A percentile compares a stretch with the other conserved stretches of the same genome.
phyloP scores from a whole-genome alignment of 2,888 invertebrate species.

The Hirtodrosophila alboralis region DNA sequence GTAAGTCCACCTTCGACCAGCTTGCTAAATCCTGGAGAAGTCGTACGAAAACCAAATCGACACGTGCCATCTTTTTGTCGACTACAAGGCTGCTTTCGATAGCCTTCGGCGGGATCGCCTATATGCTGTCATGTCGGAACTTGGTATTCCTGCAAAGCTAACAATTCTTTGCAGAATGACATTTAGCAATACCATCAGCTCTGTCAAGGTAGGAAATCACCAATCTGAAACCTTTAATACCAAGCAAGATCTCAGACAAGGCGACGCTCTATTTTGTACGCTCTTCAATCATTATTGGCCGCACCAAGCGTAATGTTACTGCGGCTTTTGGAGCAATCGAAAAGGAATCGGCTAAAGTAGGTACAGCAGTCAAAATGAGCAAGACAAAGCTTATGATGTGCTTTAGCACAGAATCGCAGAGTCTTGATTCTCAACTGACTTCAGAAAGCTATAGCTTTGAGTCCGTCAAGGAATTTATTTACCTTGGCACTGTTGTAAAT shows the following conservation, averaged over 20 bases:
- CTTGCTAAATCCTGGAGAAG: no score
- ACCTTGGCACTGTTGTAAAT: conserved; percentile 1
- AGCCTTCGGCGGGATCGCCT: conserved; percentile 19
- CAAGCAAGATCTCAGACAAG: conserved; percentile 1
- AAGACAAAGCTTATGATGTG: not conserved
- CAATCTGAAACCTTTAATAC: conserved; percentile 2
- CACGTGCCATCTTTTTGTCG: conserved; percentile 24
- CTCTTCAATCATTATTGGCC: conserved; percentile 5
- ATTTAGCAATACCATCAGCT: conserved; percentile 1
- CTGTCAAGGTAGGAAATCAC: conserved; percentile 3
- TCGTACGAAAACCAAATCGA: no score
- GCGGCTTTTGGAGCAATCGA: not conserved
- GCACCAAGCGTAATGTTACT: conserved; percentile 7
- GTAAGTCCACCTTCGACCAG: not conserved
- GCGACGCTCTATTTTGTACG: conserved; percentile 2
- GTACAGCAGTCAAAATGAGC: not conserved
- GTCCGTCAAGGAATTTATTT: not conserved
- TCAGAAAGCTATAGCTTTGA: conserved; percentile 6
- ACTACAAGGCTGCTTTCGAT: conserved; percentile 41
- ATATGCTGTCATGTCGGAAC: conserved; percentile 25
- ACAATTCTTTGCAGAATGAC: not conserved
- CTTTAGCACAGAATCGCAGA: not conserved
- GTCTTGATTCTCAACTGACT: conserved; percentile 1
- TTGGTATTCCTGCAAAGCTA: no score
- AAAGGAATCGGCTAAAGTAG: conserved; percentile 1